A percentile compares a stretch with the other conserved stretches of the same genome.
Evolutionary conservation across 2,797 vertebrate species (phyloP).

Genomic region (Acipenser transmontanus): DNA sequence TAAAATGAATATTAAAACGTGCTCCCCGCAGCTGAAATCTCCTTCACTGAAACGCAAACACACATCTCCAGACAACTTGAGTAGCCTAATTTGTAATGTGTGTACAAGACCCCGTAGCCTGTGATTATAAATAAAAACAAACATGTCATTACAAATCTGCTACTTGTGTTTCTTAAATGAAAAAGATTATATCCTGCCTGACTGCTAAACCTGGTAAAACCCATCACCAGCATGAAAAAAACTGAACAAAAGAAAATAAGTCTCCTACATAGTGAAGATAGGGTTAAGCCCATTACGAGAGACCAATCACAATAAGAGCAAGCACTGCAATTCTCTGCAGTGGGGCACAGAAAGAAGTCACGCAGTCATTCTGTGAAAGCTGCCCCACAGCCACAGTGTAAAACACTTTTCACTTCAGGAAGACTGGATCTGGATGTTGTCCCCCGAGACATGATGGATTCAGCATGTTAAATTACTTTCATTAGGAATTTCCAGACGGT

Average conservation of each 20-base stretch:
- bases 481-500: constrained; percentile 15
- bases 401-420: neutral
- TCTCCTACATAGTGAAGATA: constrained; percentile 1
- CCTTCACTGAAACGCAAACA: neutral
- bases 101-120: neutral
- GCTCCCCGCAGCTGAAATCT: neutral
- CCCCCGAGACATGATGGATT: neutral
- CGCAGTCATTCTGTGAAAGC: neutral
- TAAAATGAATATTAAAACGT: neutral
- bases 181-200: neutral
- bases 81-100: neutral
- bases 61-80: neutral
- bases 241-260: neutral
- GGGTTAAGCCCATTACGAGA: constrained; percentile 59
- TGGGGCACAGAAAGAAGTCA: constrained; percentile 62
- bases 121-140: neutral
- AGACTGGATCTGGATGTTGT: constrained; percentile 2
- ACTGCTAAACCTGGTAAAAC: neutral
- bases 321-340: constrained; percentile 76
- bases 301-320: constrained; percentile 76
- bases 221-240: neutral
- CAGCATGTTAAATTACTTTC: constrained; percentile 6
- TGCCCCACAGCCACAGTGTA: neutral
- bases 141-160: neutral
- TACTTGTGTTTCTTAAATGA: neutral